Evolutionary conservation across 1,140 invertebrate species (phyloP), one percentile per base, ranked within the genome.

Genomic region (Apocrypta bakeri): DNA sequence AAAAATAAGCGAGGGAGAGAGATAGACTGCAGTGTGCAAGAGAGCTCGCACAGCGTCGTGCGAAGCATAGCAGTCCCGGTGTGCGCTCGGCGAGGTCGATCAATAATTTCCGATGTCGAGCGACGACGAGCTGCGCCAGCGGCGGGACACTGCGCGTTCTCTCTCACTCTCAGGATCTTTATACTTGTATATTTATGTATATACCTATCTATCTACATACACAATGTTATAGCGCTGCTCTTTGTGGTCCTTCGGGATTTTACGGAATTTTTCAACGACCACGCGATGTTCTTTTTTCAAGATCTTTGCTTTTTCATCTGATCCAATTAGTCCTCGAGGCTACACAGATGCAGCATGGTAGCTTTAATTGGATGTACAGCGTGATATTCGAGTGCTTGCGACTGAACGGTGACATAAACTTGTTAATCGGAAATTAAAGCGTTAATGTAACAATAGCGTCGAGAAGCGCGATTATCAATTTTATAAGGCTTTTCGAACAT

Each of bases 81-180:
- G 48, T 21, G 63, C 63, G 24, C 63, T 66, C 25, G 48, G 63
- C 63, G 63, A 29, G 63, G 63, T 66, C 63, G 63, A 66, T 66
- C 63, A 66, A 66, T 66, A 66, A 66, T 66, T 66, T 66, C 63
- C 63, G 63, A 66, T 66, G 63, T 29, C 63, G 63, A 66, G 63
- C 48, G 48, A 56, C 48, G 48, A 56, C 48, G 48, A 66, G 63
- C 63, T 66, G 63, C 63, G 27, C 63, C 63, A 29, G 63, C 25
- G 63, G 63, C 25, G 63, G 63, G 63, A 66, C 24, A 66, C 27
- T 66, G 24, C n/a, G 48, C 42, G 14, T 11, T 48, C 3, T 48
- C 48, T 48, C 42, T 48, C 14, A 21, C 48, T 7, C 48, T 56
- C 48, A n/a, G 48, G 48, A 56, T 56, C 48, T 56, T 21, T 56